Base-by-base conservation (phyloP, 2,113 vertebrate genomes). In the Toxotes jaculatrix region DNA sequence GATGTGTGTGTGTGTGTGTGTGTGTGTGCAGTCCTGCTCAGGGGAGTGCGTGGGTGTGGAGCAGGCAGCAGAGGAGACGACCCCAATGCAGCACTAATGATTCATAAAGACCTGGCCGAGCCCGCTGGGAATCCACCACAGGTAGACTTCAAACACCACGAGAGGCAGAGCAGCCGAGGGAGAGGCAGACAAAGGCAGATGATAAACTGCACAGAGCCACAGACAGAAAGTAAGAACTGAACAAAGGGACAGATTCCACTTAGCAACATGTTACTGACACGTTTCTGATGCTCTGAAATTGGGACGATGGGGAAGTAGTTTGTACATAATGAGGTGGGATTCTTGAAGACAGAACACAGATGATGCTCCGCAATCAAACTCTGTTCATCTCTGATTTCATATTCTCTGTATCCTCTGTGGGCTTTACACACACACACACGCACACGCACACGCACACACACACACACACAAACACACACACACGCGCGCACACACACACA, bases 21-120 rank as follows among this genome's bases (percentile, higher is more conserved):
- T 66, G 19, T 70, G 72, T 36, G 59, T 21, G 32, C 5, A 4
- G 6, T 47, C 19, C 8, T 38, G 7, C 65, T 73, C 61, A 27
- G 60, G 71, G 85, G 61, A 68, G 36, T 12, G 6, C 0, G 78
- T 83, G 77, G 51, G 85, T 74, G 76, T 80, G 56, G 16, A 60
- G 62, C 63, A 68, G 60, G 73, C 51, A 34, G 61, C 51, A 23
- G 3, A n/a, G 75, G 40, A 67, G 57, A 8, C 49, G 5, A 82
- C 47, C 75, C 62, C 62, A 17, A 11, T 47, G 51, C 45, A 43
- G 67, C 60, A 27, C 80, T 81, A 89, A 86, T 78, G 84, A 89
- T 77, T 80, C 69, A 81, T 72, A 79, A 84, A 72, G 77, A 81
- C 73, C 84, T 1, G 65, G 51, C 60, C 55, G 1, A 1, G 40